A percentile compares a stretch with the other conserved stretches of the same genome.
Conservation (phyloP, 2,888 invertebrate species). For the Acrocyrtus sp. region DNA sequence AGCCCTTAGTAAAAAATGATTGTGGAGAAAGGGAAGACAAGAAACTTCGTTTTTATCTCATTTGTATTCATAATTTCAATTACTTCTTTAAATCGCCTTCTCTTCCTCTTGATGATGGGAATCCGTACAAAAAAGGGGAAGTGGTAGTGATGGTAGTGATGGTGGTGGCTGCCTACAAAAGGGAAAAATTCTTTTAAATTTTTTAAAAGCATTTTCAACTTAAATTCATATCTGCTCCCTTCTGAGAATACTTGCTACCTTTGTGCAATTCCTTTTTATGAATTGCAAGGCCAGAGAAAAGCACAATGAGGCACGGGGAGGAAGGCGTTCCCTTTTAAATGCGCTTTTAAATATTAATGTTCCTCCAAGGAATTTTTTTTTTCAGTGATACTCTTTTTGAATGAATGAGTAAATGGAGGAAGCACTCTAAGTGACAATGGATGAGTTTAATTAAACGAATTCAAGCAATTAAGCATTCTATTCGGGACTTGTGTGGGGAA, state of each 20-base stretch:
- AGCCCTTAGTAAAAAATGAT: constrained; percentile 8
- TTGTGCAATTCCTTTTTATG: neutral
- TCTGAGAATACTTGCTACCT: no score
- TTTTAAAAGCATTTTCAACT: neutral
- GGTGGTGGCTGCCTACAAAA: no score
- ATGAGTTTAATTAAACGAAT: constrained; percentile 17
- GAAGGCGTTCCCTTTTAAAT: constrained; percentile 1
- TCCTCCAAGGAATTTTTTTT: constrained; percentile 15
- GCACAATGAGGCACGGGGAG: neutral
- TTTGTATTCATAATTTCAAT: constrained; percentile 45
- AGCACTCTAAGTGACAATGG: neutral
- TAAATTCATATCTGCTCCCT: no score
- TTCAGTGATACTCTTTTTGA: neutral
- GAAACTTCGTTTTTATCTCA: constrained; percentile 15
- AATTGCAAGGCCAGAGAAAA: neutral
- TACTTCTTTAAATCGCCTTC: constrained; percentile 34
- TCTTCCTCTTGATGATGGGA: neutral
- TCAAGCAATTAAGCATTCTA: neutral
- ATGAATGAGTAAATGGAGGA: no score
- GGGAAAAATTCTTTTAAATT: neutral
- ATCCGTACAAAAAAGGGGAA: no score
- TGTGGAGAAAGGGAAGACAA: constrained; percentile 24
- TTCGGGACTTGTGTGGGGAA: no score
- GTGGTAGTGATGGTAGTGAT: no score
- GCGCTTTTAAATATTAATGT: neutral